Evolutionary conservation across 2,888 invertebrate genomes (phyloP).

Genomic region (Sinodicranocentrus sp.): DNA sequence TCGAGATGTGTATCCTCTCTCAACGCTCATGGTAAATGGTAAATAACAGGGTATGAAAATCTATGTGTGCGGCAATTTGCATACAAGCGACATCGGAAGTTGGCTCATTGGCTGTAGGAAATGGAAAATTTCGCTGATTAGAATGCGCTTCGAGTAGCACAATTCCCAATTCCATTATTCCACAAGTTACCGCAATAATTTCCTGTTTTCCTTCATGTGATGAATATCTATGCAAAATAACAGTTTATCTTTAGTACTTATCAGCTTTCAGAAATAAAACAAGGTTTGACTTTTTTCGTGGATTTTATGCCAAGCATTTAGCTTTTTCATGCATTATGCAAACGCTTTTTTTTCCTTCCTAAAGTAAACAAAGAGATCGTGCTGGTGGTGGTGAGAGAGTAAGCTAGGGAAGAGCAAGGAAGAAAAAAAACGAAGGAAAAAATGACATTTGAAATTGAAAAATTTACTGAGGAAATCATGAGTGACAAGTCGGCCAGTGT

Average conservation of each 20-base stretch:
- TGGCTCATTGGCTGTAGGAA: background rate
- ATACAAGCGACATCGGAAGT: background rate
- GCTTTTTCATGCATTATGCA: no score
- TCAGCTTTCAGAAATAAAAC: background rate
- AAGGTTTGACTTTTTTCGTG: background rate
- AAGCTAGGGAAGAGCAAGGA: slow-evolving; percentile 12
- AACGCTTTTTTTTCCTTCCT: background rate
- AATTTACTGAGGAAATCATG: slow-evolving; percentile 49
- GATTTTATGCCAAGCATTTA: background rate
- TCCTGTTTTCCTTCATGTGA: slow-evolving; percentile 48
- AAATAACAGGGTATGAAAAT: no score
- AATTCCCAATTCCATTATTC: slow-evolving; percentile 43
- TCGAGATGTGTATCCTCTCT: no score
- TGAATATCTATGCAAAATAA: slow-evolving; percentile 51
- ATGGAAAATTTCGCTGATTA: slow-evolving; percentile 26
- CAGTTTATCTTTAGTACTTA: slow-evolving; percentile 1
- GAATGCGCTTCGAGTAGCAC: slow-evolving; percentile 14
- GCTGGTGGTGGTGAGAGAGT: background rate
- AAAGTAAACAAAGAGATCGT: background rate
- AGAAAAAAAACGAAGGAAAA: slow-evolving; percentile 2
- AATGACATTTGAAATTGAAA: slow-evolving; percentile 45
- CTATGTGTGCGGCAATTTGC: no score
- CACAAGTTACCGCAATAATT: slow-evolving; percentile 39
- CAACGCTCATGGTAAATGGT: no score
- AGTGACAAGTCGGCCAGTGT: slow-evolving; percentile 50